Base-by-base conservation (phyloP, 2,888 invertebrate genomes). In the Polydrusus cervinus region DNA sequence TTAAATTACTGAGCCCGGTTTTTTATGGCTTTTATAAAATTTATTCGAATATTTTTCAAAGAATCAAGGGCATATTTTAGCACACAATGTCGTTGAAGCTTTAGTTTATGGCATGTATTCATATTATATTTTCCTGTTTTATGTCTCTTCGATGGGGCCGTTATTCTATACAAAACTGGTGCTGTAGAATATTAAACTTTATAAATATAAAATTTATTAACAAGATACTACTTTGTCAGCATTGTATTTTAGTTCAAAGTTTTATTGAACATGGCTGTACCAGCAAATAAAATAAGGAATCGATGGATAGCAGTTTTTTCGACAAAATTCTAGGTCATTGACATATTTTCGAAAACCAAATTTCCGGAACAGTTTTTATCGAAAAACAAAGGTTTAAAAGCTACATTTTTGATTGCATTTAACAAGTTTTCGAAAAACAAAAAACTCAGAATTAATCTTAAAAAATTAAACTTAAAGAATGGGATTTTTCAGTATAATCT, bases 21-120 rank as follows among this genome's bases (percentile, higher is more conserved):
- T 60, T 45, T 65, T 57, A 71, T 53, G 60, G 43, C 69, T 55
- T 62, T 16, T 60, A 38, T 14, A 18, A 60, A 60, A 38, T 60
- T 38, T 60, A 16, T 40, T 34, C 11, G 57, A 60, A 60, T 38
- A 60, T 14, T 34, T 38, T 55, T 60, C 38, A 38, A 38, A 60
- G 10, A 60, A 38, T 8, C 14, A 38, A 60, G 14, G 34, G 16
- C n/a, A 60, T 60, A 18, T 34, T 55, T 30, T 55, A 34, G 14
- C 55, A 14, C 30, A 55, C 55, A 55, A 55, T 34, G n/a, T 14
- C 14, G 55, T 55, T 55, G 34, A 55, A 9, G 18, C 34, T 13
- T 30, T 34, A 25, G 55, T 34, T 60, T 60, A 60, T 38, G 38
- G 25, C 11, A 30, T 55, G 18, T 18, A 18, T 38, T 10, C 57